Conservation (phyloP, 2,113 vertebrate species). For the Trachemys scripta region DNA sequence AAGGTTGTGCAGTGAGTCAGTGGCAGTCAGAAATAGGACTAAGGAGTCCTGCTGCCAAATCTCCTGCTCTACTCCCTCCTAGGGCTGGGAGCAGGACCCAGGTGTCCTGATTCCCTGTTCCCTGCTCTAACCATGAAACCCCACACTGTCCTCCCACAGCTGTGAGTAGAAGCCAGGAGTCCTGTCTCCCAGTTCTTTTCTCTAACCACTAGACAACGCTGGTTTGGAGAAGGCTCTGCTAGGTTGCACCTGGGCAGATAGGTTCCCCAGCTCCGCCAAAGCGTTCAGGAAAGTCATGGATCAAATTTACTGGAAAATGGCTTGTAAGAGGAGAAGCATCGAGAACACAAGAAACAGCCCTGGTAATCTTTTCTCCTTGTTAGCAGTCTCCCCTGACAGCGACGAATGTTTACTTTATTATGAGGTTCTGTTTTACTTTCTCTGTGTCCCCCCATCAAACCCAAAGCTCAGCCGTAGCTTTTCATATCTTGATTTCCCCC, state of each 20-base stretch:
- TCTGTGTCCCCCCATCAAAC: background rate
- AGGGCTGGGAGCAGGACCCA: background rate
- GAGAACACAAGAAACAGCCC: background rate
- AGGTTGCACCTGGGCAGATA: background rate
- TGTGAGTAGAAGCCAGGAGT: background rate
- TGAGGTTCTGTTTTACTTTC: background rate
- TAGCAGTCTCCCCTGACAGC: background rate
- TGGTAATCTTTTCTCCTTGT: background rate
- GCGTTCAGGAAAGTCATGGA: background rate
- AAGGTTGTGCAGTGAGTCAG: fast-evolving
- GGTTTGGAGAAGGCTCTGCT: background rate
- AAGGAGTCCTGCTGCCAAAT: fast-evolving
- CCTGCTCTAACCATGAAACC: background rate
- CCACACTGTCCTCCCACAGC: background rate
- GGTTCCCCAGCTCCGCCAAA: background rate
- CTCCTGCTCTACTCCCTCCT: fast-evolving
- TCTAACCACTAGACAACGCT: fast-evolving
- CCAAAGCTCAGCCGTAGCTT: background rate
- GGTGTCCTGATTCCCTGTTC: background rate
- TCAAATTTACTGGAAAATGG: background rate
- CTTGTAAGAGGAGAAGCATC: background rate
- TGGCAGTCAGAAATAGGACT: fast-evolving
- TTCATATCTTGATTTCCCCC: background rate
- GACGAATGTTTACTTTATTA: background rate
- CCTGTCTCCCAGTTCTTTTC: background rate